A percentile compares a stretch with the other conserved stretches of the same genome.
These are phyloP conservation scores for Sinonovacula constricta DNA, from an alignment of 1,140 invertebrate genomes.

Conservation along the genomic window DNA sequence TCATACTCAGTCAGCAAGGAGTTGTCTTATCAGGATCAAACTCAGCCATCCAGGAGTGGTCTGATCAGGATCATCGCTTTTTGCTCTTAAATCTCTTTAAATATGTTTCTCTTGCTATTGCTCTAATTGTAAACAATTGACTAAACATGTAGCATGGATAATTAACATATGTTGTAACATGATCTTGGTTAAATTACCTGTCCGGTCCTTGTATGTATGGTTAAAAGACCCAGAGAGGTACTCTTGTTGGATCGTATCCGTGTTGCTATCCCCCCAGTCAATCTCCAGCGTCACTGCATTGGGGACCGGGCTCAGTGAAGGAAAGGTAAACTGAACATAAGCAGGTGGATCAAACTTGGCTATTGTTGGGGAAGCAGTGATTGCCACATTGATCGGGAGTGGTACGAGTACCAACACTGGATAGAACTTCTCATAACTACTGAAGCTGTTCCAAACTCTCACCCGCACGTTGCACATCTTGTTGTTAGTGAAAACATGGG, in stretches of 20 bases:
- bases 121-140: too few relatives aligned
- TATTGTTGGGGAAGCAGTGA: background rate
- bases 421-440: background rate
- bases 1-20: too few relatives aligned
- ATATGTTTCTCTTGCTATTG: too few relatives aligned
- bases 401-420: constrained; percentile 13
- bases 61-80: too few relatives aligned
- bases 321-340: background rate
- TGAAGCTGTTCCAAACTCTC: constrained; percentile 10
- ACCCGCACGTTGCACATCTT: background rate
- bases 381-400: background rate
- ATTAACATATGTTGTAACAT: too few relatives aligned
- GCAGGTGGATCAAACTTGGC: constrained; percentile 25
- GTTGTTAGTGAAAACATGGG: background rate
- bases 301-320: background rate
- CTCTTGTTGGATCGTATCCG: background rate
- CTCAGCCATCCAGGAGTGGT: too few relatives aligned
- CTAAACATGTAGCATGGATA: too few relatives aligned
- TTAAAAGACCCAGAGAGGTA: background rate
- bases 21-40: too few relatives aligned
- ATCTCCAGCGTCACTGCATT: constrained; percentile 1
- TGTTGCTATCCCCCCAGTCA: constrained; percentile 24
- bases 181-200: constrained; percentile 39
- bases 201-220: constrained; percentile 6
- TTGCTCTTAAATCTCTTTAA: too few relatives aligned